phyloP scores from a whole-genome alignment of 2,797 vertebrate species.

The Poecilia gillii region DNA sequence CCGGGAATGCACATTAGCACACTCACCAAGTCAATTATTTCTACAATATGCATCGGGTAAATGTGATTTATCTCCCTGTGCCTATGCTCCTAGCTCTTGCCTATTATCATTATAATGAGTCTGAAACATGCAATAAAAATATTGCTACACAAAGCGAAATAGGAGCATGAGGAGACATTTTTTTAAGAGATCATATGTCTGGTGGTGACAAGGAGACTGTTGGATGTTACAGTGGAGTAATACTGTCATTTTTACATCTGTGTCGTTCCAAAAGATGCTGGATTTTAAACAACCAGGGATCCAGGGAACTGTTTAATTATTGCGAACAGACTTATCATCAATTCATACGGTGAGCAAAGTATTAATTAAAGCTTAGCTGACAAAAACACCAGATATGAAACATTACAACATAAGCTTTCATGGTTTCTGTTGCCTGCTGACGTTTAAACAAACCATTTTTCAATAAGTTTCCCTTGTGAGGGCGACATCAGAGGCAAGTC shows the following conservation, averaged over 20 bases:
- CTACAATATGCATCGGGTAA: constrained; percentile 40
- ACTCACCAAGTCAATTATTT: constrained; percentile 56
- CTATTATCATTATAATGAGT: constrained; percentile 41
- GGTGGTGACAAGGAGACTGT: constrained; percentile 28
- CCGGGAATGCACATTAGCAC: constrained; percentile 36
- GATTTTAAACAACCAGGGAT: constrained; percentile 2
- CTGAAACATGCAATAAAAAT: constrained; percentile 40
- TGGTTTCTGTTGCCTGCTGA: constrained; percentile 26
- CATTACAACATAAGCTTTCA: constrained; percentile 31
- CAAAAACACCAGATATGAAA: constrained; percentile 41
- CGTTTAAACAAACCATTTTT: constrained; percentile 49
- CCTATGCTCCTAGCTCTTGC: constrained; percentile 32
- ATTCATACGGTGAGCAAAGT: constrained; percentile 31
- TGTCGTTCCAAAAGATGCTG: constrained; percentile 22
- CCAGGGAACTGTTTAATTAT: constrained; percentile 25
- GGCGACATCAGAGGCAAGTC: constrained; percentile 46
- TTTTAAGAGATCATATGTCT: constrained; percentile 37
- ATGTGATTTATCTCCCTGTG: constrained; percentile 52
- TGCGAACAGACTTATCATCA: constrained; percentile 20
- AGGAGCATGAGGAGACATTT: constrained; percentile 18
- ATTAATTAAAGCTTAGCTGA: constrained; percentile 46
- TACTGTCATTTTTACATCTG: constrained; percentile 23
- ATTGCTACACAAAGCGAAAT: constrained; percentile 7
- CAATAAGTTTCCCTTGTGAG: constrained; percentile 34
- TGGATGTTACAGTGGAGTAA: constrained; percentile 25